These are phyloP conservation scores for Etia nguti DNA, from an alignment of 2,113 vertebrate species.

Conservation along the genomic window DNA sequence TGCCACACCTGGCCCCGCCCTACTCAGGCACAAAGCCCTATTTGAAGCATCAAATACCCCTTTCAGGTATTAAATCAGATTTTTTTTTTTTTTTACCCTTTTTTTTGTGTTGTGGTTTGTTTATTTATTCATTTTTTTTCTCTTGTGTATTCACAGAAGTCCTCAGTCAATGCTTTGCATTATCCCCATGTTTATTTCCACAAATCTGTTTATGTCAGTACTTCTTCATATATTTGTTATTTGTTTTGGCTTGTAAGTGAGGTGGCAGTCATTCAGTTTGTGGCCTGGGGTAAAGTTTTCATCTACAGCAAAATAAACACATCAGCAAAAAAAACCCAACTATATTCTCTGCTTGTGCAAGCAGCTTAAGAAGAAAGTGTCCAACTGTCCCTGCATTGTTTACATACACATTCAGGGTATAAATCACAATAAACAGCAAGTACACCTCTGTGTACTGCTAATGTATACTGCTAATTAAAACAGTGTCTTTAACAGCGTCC, in stretches of 20 bases:
- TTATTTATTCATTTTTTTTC: background rate
- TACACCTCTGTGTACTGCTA: background rate
- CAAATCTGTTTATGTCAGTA: background rate
- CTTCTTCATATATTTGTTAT: background rate
- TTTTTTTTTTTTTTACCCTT: background rate
- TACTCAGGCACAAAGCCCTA: constrained; percentile 93
- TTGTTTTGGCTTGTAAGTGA: background rate
- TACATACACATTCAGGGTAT: background rate
- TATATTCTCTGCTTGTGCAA: background rate
- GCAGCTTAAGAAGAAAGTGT: background rate
- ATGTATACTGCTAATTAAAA: background rate
- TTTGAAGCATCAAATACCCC: constrained; percentile 94
- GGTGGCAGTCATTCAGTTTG: background rate
- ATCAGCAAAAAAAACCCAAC: background rate
- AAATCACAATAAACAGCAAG: background rate
- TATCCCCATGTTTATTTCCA: background rate
- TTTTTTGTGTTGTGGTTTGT: background rate
- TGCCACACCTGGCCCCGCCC: constrained; percentile 83
- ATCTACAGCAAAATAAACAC: background rate
- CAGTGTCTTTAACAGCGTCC: background rate
- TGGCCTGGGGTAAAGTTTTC: background rate
- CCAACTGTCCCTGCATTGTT: background rate
- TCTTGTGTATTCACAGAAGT: background rate
- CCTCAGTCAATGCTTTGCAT: background rate
- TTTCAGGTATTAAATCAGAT: constrained; percentile 77